phyloP scores from a whole-genome alignment of 2,888 invertebrate genomes.

The Falcaria lacertinaria region DNA sequence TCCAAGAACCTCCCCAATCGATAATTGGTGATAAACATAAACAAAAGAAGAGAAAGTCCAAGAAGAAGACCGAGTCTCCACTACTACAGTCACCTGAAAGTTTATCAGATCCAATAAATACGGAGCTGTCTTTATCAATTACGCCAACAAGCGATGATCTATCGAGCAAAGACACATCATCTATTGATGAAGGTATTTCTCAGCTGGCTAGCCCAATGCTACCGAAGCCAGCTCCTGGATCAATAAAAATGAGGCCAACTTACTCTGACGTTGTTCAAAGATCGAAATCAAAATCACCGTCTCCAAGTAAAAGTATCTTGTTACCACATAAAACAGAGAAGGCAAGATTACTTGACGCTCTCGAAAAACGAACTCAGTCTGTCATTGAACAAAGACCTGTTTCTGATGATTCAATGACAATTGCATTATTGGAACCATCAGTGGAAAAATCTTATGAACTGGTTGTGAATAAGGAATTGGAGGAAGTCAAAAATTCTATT shows the following conservation, averaged over 20 bases:
- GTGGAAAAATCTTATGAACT: slow-evolving; percentile 66
- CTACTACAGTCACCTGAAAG: slow-evolving; percentile 62
- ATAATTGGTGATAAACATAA: slow-evolving; percentile 56
- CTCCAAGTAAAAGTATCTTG: slow-evolving; percentile 55
- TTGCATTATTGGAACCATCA: slow-evolving; percentile 59
- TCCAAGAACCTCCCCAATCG: slow-evolving; percentile 45
- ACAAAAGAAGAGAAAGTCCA: slow-evolving; percentile 59
- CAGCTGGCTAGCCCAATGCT: slow-evolving; percentile 52
- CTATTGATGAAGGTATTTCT: slow-evolving; percentile 72
- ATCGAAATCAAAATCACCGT: slow-evolving; percentile 73
- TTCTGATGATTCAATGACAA: slow-evolving; percentile 49
- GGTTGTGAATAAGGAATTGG: slow-evolving; percentile 81
- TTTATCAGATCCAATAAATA: slow-evolving; percentile 71
- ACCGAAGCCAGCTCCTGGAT: slow-evolving; percentile 25
- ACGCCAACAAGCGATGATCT: slow-evolving; percentile 70
- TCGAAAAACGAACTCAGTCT: slow-evolving; percentile 63
- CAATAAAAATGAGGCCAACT: slow-evolving; percentile 46
- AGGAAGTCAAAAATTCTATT: slow-evolving; percentile 79
- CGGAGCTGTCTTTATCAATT: slow-evolving; percentile 65
- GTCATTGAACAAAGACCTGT: slow-evolving; percentile 40
- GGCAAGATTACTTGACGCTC: slow-evolving; percentile 50
- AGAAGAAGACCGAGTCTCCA: slow-evolving; percentile 61
- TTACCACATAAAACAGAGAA: slow-evolving; percentile 49
- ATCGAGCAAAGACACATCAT: slow-evolving; percentile 59
- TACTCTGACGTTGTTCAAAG: slow-evolving; percentile 74